A percentile compares a stretch with the other conserved stretches of the same genome.
Conservation (phyloP, 1,140 invertebrate species). For the Scaptomyza graminum region DNA sequence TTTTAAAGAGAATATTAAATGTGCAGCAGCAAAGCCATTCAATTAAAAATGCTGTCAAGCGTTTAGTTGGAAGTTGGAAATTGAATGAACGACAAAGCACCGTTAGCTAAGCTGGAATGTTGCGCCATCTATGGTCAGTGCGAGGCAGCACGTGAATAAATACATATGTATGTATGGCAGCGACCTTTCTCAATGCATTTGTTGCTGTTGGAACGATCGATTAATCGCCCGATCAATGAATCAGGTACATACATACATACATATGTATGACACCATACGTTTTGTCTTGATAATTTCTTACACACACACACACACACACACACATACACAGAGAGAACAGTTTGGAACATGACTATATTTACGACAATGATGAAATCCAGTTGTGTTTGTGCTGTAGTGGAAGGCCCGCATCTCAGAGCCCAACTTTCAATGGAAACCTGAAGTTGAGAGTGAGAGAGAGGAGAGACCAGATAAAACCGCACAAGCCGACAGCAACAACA, state of each 20-base stretch:
- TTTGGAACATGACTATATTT: constrained; percentile 43
- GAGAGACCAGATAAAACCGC: constrained; percentile 56
- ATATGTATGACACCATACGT: constrained; percentile 53
- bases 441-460: constrained; percentile 22
- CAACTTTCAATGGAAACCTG: constrained; percentile 69
- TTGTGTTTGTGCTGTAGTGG: neutral
- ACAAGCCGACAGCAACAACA: constrained; percentile 3
- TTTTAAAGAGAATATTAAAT: constrained; percentile 62
- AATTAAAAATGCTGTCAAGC: constrained; percentile 34
- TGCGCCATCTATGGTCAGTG: constrained; percentile 9
- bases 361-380: constrained; percentile 67
- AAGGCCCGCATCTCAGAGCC: constrained; percentile 57
- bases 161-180: constrained; percentile 1
- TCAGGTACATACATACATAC: too few species aligned
- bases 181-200: constrained; percentile 40
- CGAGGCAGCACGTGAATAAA: constrained; percentile 20
- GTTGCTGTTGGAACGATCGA: neutral
- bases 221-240: constrained; percentile 14
- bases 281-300: constrained; percentile 7
- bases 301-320: neutral
- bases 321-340: neutral
- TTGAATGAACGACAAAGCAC: constrained; percentile 51
- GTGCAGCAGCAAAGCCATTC: neutral
- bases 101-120: constrained; percentile 24
- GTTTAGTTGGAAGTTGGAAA: constrained; percentile 52